These are phyloP conservation scores for Lacerta viridis DNA, from an alignment of 2,797 vertebrate genomes.

Conservation along the genomic window DNA sequence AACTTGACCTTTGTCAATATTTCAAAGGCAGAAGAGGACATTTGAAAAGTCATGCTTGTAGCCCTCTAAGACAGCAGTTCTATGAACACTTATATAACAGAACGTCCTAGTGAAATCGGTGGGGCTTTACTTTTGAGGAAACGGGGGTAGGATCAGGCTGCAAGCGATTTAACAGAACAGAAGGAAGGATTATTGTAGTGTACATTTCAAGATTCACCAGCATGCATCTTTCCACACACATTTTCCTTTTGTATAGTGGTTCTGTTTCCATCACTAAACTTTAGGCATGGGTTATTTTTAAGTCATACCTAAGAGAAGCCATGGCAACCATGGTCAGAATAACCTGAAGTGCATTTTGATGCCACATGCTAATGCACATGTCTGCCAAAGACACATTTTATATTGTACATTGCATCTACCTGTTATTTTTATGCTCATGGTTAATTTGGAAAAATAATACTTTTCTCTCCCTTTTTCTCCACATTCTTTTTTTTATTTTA, in stretches of 20 bases:
- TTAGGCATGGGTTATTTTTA: not conserved
- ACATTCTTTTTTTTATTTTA: no score
- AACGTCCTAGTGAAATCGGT: not conserved
- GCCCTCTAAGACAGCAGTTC: not conserved
- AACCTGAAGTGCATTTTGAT: not conserved
- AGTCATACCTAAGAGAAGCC: not conserved
- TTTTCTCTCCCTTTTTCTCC: not conserved
- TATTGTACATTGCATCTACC: not conserved
- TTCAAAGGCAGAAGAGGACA: not conserved
- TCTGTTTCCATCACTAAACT: not conserved
- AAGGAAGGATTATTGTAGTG: not conserved
- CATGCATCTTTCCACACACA: not conserved
- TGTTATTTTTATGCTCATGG: not conserved
- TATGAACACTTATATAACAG: not conserved
- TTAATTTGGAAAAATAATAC: not conserved
- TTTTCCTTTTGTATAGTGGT: not conserved
- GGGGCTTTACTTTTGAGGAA: not conserved
- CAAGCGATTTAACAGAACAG: no score
- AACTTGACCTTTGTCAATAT: not conserved
- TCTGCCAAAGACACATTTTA: not conserved
- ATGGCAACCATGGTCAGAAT: constrained; percentile 8
- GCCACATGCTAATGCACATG: not conserved
- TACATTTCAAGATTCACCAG: not conserved
- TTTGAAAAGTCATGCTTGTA: not conserved
- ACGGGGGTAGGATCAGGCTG: no score